Conservation (phyloP, 2,888 invertebrate genomes). For the Cheilosia variabilis region DNA sequence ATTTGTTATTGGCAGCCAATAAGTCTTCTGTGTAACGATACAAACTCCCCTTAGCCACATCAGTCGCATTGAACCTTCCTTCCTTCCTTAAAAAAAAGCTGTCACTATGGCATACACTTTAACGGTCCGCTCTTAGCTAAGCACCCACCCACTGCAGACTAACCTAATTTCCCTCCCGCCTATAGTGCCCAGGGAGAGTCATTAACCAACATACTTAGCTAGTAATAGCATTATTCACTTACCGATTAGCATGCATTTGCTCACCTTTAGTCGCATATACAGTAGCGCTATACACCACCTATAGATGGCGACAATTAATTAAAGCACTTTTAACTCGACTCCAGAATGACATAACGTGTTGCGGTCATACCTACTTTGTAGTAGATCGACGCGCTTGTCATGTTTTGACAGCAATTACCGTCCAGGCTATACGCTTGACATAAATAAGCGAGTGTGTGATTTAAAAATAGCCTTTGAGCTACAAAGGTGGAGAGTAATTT, state of each 20-base stretch:
- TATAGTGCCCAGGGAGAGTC: conserved; percentile 26
- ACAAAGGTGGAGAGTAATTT: neutral
- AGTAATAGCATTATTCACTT: conserved; percentile 53
- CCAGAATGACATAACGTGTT: conserved; percentile 11
- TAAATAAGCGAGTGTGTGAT: neutral
- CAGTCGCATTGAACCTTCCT: no score
- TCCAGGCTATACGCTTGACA: neutral
- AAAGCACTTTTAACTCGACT: conserved; percentile 26
- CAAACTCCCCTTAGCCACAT: no score
- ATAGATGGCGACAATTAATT: conserved; percentile 35
- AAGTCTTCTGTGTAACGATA: no score
- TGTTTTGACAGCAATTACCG: neutral
- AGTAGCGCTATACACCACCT: neutral
- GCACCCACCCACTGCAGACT: conserved; percentile 24
- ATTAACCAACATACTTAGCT: conserved; percentile 53
- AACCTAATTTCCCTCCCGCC: neutral
- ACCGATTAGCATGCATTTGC: conserved; percentile 55
- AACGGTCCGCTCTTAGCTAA: neutral
- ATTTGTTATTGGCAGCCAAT: no score
- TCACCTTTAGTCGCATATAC: conserved; percentile 39
- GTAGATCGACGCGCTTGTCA: neutral
- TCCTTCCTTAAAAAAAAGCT: no score
- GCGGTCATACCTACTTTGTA: neutral
- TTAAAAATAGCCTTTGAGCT: neutral
- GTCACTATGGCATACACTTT: no score